These are phyloP conservation scores for Lonchura striata DNA, from an alignment of 2,113 vertebrate genomes.

Conservation along the genomic window DNA sequence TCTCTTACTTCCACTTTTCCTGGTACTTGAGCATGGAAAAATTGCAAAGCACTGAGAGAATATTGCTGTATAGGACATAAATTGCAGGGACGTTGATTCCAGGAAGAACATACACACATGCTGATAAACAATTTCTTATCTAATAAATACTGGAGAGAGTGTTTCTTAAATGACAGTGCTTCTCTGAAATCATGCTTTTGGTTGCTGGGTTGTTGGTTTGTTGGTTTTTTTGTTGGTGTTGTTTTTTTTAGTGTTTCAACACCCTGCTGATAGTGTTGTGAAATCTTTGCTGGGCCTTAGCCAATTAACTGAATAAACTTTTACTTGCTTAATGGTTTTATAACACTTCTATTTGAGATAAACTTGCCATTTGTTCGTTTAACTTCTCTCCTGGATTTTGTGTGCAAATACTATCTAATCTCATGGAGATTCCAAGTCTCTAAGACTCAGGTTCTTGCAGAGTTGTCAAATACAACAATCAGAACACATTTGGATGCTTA, in stretches of 20 bases:
- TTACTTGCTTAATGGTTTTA: slow-evolving; percentile 40
- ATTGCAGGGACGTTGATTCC: not conserved
- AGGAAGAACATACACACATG: not conserved
- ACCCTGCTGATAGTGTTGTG: slow-evolving; percentile 25
- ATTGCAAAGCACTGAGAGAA: not conserved
- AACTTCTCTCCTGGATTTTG: not conserved
- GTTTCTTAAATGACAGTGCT: not conserved
- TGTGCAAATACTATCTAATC: not conserved
- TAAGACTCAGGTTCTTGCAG: not conserved
- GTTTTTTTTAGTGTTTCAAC: not conserved
- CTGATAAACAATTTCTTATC: slow-evolving; percentile 39
- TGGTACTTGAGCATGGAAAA: not conserved
- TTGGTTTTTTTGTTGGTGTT: not conserved
- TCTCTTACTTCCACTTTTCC: not conserved
- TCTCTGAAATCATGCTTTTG: not conserved
- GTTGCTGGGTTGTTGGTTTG: not conserved
- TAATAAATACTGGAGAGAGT: not conserved
- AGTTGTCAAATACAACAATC: not conserved
- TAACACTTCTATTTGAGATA: not conserved
- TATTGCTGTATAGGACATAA: not conserved
- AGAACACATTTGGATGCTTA: not conserved
- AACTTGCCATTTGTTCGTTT: not conserved
- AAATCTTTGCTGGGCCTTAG: slow-evolving; percentile 32
- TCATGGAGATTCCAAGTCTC: not conserved
- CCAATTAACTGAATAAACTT: slow-evolving; percentile 40